Percentiles rank a stretch among this genome's conserved stretches.
These are phyloP conservation scores for Nesogale talazaci DNA, from an alignment of 2,113 vertebrate species.

Conservation along the genomic window DNA sequence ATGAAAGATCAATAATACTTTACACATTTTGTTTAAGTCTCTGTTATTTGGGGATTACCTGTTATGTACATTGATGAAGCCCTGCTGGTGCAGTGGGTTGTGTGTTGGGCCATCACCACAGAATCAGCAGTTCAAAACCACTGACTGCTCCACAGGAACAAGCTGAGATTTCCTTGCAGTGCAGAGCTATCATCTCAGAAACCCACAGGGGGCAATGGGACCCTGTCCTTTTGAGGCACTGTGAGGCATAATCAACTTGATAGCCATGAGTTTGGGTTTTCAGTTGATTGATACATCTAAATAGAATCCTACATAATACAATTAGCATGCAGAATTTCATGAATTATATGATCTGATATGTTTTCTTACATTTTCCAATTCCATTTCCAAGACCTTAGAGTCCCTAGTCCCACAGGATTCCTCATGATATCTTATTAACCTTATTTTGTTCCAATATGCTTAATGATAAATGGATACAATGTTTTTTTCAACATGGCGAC, in stretches of 20 bases:
- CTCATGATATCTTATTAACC: background rate
- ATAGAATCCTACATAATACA: background rate
- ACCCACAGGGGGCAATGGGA: no score
- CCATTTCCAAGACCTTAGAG: background rate
- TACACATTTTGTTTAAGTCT: constrained; percentile 14
- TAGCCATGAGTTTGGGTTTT: no score
- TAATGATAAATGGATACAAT: constrained; percentile 26
- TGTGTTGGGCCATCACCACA: no score
- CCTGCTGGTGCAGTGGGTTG: no score
- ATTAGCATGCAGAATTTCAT: background rate
- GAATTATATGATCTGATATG: background rate
- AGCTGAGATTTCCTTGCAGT: no score
- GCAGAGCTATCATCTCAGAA: no score
- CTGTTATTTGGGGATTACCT: background rate
- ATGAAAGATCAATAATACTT: background rate
- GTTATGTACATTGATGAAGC: background rate
- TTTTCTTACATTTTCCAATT: constrained; percentile 27
- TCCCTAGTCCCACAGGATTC: background rate
- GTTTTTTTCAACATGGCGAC: background rate
- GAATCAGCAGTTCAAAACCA: no score
- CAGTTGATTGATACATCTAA: background rate
- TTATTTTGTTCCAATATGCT: background rate
- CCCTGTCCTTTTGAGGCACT: no score
- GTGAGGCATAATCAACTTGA: no score
- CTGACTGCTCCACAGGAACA: no score